These are phyloP conservation scores for Hippopotamyrus pictus DNA, from an alignment of 2,797 vertebrate species.

Conservation along the genomic window DNA sequence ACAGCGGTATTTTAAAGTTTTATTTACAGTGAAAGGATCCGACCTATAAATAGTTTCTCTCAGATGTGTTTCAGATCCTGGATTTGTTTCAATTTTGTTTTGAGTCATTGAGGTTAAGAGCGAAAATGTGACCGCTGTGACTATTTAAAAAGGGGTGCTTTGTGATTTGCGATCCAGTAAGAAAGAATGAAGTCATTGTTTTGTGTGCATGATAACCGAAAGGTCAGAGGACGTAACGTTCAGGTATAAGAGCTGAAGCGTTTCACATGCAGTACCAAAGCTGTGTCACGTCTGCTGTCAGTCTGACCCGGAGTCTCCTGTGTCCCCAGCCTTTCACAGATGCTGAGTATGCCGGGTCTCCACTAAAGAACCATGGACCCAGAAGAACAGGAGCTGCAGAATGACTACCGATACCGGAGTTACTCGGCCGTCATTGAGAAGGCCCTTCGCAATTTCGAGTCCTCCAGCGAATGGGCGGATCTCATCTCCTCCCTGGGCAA, in stretches of 20 bases:
- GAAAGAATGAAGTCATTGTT: background rate
- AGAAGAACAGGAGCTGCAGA: slow-evolving; percentile 84
- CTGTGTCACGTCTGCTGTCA: background rate
- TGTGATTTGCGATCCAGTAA: background rate
- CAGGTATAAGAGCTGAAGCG: background rate
- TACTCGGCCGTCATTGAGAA: slow-evolving; percentile 90
- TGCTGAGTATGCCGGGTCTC: slow-evolving; percentile 49
- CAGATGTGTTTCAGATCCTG: background rate
- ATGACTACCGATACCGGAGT: slow-evolving; percentile 89
- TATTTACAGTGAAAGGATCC: background rate
- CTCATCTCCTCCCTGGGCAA: slow-evolving; percentile 96
- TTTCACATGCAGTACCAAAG: background rate
- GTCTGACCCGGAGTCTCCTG: background rate
- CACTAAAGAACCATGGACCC: slow-evolving; percentile 77
- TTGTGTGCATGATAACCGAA: background rate
- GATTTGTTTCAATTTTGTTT: background rate
- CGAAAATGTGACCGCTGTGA: background rate
- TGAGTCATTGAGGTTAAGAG: background rate
- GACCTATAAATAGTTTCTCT: background rate
- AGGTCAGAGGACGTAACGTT: background rate
- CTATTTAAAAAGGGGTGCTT: background rate
- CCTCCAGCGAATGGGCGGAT: slow-evolving; percentile 96
- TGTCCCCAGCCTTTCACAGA: slow-evolving; percentile 29
- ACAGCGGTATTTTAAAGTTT: background rate
- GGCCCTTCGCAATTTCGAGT: slow-evolving; percentile 93